Evolutionary conservation across 2,113 vertebrate species (phyloP).

Genomic region (Myotis lucifugus): DNA sequence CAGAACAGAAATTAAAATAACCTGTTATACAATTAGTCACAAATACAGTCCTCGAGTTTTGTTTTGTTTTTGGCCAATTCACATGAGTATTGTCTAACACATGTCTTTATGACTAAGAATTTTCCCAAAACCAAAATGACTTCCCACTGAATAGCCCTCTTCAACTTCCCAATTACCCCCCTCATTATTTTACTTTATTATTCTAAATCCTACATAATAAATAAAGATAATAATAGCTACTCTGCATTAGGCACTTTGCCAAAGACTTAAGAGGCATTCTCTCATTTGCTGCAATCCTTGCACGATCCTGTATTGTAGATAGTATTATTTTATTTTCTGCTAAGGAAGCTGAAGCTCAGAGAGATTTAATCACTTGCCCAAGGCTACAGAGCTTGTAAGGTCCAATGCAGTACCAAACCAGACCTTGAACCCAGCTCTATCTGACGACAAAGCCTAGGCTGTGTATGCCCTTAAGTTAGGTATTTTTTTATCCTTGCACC

Average conservation of each 20-base stretch:
- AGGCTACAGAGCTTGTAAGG: neutral
- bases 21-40: too few relatives aligned
- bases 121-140: neutral
- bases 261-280: neutral
- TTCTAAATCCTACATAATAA: neutral
- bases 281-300: neutral
- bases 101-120: neutral
- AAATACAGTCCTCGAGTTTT: too few relatives aligned
- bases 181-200: neutral
- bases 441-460: neutral
- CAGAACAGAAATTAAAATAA: too few relatives aligned
- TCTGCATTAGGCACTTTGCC: neutral
- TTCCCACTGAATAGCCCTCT: neutral
- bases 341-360: neutral
- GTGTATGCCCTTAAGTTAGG: neutral
- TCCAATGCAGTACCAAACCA: neutral
- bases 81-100: too few relatives aligned
- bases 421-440: neutral
- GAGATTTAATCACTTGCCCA: constrained; percentile 13
- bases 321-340: neutral
- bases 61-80: too few relatives aligned
- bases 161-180: neutral
- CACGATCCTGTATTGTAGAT: neutral
- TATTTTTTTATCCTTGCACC: neutral
- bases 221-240: neutral